Conservation (phyloP, 2,797 vertebrate species). For the Bucorvus abyssinicus region DNA sequence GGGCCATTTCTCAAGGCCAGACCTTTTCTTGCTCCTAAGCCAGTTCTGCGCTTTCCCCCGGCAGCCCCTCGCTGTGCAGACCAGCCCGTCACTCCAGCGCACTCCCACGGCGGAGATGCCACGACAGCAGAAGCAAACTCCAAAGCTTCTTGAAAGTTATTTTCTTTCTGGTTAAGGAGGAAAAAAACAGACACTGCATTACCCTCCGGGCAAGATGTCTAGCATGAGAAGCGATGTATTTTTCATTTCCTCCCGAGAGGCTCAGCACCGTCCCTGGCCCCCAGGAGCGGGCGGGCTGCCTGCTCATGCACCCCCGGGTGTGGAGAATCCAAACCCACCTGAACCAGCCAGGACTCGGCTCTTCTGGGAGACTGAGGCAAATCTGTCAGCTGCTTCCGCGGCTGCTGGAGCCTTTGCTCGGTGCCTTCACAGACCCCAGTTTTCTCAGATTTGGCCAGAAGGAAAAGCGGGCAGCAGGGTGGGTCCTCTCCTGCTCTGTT, state of each 20-base stretch:
- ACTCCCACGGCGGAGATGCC: rapidly evolving
- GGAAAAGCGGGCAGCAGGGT: not conserved
- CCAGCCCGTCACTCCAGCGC: not conserved
- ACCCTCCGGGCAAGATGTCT: not conserved
- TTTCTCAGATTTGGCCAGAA: not conserved
- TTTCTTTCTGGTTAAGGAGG: not conserved
- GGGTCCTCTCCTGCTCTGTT: not conserved
- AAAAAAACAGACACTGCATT: not conserved
- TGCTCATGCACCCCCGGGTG: not conserved
- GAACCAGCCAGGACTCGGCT: rapidly evolving
- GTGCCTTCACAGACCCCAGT: not conserved
- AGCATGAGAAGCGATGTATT: not conserved
- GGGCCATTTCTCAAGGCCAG: rapidly evolving
- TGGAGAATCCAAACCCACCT: not conserved
- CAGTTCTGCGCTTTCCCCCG: no score
- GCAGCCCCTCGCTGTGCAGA: not conserved
- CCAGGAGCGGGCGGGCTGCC: not conserved
- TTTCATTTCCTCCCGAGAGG: not conserved
- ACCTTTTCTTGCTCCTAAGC: not conserved
- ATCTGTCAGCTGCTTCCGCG: not conserved
- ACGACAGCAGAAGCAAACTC: not conserved
- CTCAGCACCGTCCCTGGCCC: not conserved
- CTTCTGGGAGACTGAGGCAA: rapidly evolving
- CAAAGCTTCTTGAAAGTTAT: not conserved
- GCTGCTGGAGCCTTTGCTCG: not conserved